Base-by-base conservation (phyloP, 2,113 vertebrate genomes). In the Abramis brama region DNA sequence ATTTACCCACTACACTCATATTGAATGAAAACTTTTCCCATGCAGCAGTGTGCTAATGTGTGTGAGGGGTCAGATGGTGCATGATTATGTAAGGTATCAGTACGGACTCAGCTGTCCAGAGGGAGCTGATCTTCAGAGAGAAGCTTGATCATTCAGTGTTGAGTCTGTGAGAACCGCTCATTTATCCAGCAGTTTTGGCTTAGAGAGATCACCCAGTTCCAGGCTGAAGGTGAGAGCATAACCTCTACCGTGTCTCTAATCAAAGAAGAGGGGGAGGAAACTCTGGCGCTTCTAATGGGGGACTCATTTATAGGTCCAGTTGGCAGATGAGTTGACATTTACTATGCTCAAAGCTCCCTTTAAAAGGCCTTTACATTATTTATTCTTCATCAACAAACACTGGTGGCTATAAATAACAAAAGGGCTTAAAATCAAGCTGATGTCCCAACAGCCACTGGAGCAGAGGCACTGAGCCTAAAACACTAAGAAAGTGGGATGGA, bases 381-480 rank as follows among this genome's bases (percentile, higher is more conserved):
- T 90, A 88, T 92, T 91, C 90, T 89, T 91, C 85, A 86, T 86
- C 79, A 62, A 90, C 88, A 88, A 91, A 92, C 30, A 84, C 12
- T 77, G n/a, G 74, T 84, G 64, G 71, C 87, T 92, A 90, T 89
- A 90, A 91, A 93, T 89, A 92, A 88, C 33, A 50, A 15, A 80
- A 81, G 10, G 43, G n/a, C 83, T 79, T 79, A 73, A 86, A 86
- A 87, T 82, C 79, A 85, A 59, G 45, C 25, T 76, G 59, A 73
- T 36, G 25, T 78, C 78, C 79, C 66, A 55, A 30, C 30, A 55
- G 68, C 86, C 50, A 76, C 60, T 21, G 25, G 21, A 86, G 82
- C 83, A 11, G 5, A 87, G 84, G 82, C 85, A 87, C 45, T 5
- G 43, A 39, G 30, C 45, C 36, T 57, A 68, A 86, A 75, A 84